phyloP scores from a whole-genome alignment of 2,888 invertebrate species.

The Yponomeuta plumbellus region DNA sequence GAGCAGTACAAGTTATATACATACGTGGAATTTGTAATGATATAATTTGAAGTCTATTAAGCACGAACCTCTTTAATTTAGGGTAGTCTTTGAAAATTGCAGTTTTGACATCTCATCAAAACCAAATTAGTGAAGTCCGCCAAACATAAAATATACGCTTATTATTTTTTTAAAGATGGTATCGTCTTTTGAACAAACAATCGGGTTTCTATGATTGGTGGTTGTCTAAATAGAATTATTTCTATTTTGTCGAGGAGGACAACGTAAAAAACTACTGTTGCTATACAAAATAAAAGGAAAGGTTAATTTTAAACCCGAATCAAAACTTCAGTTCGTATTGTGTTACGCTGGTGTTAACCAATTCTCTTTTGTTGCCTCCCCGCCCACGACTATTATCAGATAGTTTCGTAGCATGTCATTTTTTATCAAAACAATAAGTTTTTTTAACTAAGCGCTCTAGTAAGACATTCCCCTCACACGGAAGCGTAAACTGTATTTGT shows the following conservation, averaged over 20 bases:
- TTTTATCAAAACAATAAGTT: constrained; percentile 75
- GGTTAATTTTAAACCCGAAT: constrained; percentile 73
- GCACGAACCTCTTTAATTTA: background rate
- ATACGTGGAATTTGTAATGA: background rate
- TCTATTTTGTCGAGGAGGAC: constrained; percentile 32
- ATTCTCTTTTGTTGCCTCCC: constrained; percentile 64
- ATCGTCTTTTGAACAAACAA: constrained; percentile 52
- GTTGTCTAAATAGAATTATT: constrained; percentile 24
- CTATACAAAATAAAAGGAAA: constrained; percentile 53
- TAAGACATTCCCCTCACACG: constrained; percentile 49
- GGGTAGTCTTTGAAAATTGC: constrained; percentile 31
- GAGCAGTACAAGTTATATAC: background rate
- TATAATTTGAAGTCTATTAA: too few species aligned
- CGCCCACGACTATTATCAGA: constrained; percentile 74
- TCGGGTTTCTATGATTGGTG: constrained; percentile 34
- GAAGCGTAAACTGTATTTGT: constrained; percentile 50
- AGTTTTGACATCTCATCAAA: constrained; percentile 18
- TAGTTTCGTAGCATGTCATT: constrained; percentile 69
- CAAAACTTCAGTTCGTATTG: constrained; percentile 61
- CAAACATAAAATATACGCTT: constrained; percentile 32
- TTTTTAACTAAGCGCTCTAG: constrained; percentile 41
- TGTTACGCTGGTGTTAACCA: constrained; percentile 68
- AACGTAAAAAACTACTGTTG: constrained; percentile 21
- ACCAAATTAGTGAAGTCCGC: constrained; percentile 29
- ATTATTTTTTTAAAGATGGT: constrained; percentile 32